These are phyloP conservation scores for Caenorhabditis remanei DNA, from an alignment of 1,140 invertebrate genomes.

Conservation along the genomic window DNA sequence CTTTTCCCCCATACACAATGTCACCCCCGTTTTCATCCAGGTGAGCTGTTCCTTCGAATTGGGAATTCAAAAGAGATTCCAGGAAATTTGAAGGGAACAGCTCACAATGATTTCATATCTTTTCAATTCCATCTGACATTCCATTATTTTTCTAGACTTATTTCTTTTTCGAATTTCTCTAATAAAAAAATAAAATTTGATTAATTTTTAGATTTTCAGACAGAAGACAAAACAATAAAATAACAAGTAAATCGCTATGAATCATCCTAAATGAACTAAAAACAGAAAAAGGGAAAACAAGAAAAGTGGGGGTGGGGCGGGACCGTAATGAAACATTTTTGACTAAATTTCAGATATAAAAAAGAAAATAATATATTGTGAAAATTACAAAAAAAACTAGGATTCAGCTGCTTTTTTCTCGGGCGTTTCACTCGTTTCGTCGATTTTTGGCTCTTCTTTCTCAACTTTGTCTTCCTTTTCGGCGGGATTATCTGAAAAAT, in stretches of 20 bases:
- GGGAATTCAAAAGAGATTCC: not conserved
- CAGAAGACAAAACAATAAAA: not conserved
- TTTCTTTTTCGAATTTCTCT: not conserved
- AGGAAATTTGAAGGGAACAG: not conserved
- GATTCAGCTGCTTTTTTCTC: slow-evolving; percentile 74
- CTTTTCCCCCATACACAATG: not conserved
- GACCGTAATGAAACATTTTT: slow-evolving; percentile 1
- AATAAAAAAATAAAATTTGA: not conserved
- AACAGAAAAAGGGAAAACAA: not conserved
- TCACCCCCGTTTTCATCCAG: slow-evolving; percentile 17
- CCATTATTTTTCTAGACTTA: not conserved
- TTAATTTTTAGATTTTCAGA: not conserved
- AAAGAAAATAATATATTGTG: slow-evolving; percentile 58
- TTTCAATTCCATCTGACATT: slow-evolving; percentile 55
- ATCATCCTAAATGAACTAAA: not conserved
- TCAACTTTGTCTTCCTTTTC: slow-evolving; percentile 67
- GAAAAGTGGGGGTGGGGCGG: not conserved
- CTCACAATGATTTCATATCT: slow-evolving; percentile 52
- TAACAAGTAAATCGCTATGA: not conserved
- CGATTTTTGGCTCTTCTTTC: slow-evolving; percentile 68
- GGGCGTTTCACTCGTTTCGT: slow-evolving; percentile 62
- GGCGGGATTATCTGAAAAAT: slow-evolving; percentile 30
- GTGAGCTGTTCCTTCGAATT: slow-evolving; percentile 42
- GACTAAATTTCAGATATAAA: not conserved
- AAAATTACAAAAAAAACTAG: slow-evolving; percentile 72